These are phyloP conservation scores for Heterochromis multidens DNA, from an alignment of 2,113 vertebrate genomes.

Conservation along the genomic window DNA sequence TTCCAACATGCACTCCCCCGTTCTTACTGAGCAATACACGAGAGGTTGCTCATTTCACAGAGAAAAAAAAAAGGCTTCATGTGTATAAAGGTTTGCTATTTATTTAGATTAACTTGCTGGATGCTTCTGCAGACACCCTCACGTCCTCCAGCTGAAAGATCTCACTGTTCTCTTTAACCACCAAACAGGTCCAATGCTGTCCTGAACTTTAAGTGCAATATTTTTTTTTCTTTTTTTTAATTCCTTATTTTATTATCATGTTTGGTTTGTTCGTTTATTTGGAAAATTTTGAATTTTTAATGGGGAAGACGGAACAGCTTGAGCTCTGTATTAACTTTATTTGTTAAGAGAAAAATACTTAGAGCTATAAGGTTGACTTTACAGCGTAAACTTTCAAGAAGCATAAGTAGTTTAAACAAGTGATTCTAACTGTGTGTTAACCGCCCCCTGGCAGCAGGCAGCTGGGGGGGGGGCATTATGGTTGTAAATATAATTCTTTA, in stretches of 20 bases:
- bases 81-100: slow-evolving; percentile 82
- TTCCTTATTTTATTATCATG: slow-evolving; percentile 60
- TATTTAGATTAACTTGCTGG: slow-evolving; percentile 86
- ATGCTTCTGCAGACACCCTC: slow-evolving; percentile 66
- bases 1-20: slow-evolving; percentile 67
- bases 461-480: slow-evolving; percentile 70
- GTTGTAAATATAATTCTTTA: slow-evolving; percentile 84
- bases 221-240: slow-evolving; percentile 55
- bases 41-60: slow-evolving; percentile 36
- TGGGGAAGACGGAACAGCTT: slow-evolving; percentile 62
- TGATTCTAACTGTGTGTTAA: slow-evolving; percentile 71
- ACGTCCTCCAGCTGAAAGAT: slow-evolving; percentile 69
- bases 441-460: slow-evolving; percentile 78
- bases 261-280: slow-evolving; percentile 65
- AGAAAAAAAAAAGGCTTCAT: slow-evolving; percentile 42
- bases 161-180: slow-evolving; percentile 60
- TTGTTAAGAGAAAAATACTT: slow-evolving; percentile 68
- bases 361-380: slow-evolving; percentile 75
- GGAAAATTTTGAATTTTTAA: slow-evolving; percentile 63
- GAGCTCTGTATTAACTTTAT: slow-evolving; percentile 76
- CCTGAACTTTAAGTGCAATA: slow-evolving; percentile 92
- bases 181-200: slow-evolving; percentile 73
- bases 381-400: slow-evolving; percentile 66
- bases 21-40: slow-evolving; percentile 51
- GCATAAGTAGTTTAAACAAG: slow-evolving; percentile 68